Percentiles rank a stretch among this genome's conserved stretches.
These are phyloP conservation scores for Sebastes fasciatus DNA, from an alignment of 2,113 vertebrate species.

Conservation along the genomic window DNA sequence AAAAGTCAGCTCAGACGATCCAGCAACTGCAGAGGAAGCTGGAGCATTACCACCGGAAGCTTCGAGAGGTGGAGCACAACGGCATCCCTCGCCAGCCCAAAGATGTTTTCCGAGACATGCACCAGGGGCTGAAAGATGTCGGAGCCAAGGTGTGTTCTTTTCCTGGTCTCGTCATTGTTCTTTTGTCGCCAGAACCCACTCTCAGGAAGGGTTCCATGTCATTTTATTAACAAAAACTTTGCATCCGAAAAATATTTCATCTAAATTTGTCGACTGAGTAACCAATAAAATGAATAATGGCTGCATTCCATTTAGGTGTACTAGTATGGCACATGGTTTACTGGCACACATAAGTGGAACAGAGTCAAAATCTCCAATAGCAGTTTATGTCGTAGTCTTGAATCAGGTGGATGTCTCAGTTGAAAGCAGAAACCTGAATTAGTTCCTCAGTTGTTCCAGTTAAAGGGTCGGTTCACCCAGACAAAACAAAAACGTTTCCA, in stretches of 20 bases:
- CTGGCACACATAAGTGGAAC: neutral
- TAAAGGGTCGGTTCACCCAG: neutral
- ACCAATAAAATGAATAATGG: neutral
- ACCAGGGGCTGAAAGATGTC: constrained; percentile 96
- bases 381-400: neutral
- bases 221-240: neutral
- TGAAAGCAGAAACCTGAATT: neutral
- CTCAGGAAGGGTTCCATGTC: neutral
- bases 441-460: neutral
- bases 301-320: neutral
- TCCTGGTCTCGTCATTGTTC: neutral
- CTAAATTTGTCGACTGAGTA: neutral
- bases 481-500: neutral
- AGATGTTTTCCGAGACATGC: constrained; percentile 98
- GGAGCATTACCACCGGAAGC: constrained; percentile 94
- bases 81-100: constrained; percentile 95
- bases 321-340: neutral
- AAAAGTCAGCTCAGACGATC: constrained; percentile 96
- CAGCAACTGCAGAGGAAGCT: constrained; percentile 96
- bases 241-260: neutral
- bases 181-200: neutral
- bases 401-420: neutral
- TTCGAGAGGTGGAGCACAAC: constrained; percentile 96
- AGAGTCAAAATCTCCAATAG: neutral
- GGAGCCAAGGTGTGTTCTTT: constrained; percentile 90